Conservation (phyloP, 2,888 invertebrate species). For the Nasonovia ribisnigri region DNA sequence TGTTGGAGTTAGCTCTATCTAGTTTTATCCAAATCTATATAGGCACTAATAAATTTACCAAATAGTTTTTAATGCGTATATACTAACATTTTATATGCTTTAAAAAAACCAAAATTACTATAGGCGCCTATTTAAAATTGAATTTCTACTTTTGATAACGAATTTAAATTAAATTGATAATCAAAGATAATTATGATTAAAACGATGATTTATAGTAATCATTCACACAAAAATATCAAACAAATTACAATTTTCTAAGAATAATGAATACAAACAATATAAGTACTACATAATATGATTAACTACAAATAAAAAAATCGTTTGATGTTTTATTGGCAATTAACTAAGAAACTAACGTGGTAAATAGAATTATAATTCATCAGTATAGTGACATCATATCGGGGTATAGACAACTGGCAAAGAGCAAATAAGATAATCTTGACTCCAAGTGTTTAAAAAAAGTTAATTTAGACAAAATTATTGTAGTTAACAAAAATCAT, state of each 20-base stretch:
- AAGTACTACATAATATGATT: not conserved
- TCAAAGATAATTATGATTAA: not conserved
- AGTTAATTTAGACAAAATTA: not conserved
- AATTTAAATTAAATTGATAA: not conserved
- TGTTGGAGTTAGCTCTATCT: not conserved
- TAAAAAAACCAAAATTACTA: not conserved
- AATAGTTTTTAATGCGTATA: not conserved
- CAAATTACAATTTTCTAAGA: not conserved
- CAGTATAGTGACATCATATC: not conserved
- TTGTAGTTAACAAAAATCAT: conserved; percentile 13
- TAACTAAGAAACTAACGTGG: not conserved
- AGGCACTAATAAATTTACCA: not conserved
- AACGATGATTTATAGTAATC: not conserved
- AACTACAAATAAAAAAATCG: conserved; percentile 18
- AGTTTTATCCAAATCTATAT: not conserved
- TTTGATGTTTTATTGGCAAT: conserved; percentile 23
- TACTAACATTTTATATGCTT: not conserved
- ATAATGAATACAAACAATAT: not conserved
- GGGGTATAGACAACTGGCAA: not conserved
- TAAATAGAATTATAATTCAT: conserved; percentile 11
- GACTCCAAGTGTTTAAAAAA: not conserved
- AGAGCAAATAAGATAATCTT: conserved; percentile 17
- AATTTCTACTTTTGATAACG: not conserved
- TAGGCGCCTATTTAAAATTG: not conserved
- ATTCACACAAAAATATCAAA: not conserved